Conservation (phyloP, 1,140 invertebrate genomes). For the Homalodisca vitripennis region DNA sequence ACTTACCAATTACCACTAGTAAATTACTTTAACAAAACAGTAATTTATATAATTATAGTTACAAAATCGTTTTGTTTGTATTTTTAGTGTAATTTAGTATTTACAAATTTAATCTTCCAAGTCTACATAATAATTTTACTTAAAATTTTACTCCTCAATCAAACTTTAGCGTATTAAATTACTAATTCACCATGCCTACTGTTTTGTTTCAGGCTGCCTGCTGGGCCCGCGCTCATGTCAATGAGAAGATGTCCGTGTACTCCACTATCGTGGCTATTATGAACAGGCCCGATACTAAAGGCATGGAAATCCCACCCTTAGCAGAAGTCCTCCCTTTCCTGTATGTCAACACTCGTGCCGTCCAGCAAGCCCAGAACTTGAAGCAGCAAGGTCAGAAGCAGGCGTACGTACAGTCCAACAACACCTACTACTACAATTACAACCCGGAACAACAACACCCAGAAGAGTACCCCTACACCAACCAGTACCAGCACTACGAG, state of each 20-base stretch:
- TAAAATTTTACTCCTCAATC: too few species aligned
- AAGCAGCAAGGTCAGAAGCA: constrained; percentile 40
- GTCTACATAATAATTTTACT: too few species aligned
- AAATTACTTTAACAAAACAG: too few species aligned
- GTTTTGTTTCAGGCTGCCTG: constrained; percentile 59
- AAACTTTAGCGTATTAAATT: too few species aligned
- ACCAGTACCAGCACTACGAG: not conserved
- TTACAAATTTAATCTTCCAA: too few species aligned
- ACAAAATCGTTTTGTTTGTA: too few species aligned
- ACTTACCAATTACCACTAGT: too few species aligned
- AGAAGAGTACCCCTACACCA: not conserved
- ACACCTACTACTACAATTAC: not conserved
- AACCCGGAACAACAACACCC: too few species aligned
- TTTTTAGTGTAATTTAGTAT: too few species aligned
- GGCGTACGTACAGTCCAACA: not conserved
- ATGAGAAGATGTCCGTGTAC: constrained; percentile 63
- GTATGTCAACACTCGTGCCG: constrained; percentile 57
- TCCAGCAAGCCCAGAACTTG: constrained; percentile 44
- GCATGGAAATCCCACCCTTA: constrained; percentile 59
- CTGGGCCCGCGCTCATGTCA: constrained; percentile 61
- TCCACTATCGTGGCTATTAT: constrained; percentile 58
- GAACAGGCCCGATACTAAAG: constrained; percentile 60
- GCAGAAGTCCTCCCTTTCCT: constrained; percentile 68
- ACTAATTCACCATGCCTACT: too few species aligned
- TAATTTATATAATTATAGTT: too few species aligned